A percentile compares a stretch with the other conserved stretches of the same genome.
Evolutionary conservation across 2,888 invertebrate species (phyloP).

Genomic region (Leptinotarsa tumamoca): DNA sequence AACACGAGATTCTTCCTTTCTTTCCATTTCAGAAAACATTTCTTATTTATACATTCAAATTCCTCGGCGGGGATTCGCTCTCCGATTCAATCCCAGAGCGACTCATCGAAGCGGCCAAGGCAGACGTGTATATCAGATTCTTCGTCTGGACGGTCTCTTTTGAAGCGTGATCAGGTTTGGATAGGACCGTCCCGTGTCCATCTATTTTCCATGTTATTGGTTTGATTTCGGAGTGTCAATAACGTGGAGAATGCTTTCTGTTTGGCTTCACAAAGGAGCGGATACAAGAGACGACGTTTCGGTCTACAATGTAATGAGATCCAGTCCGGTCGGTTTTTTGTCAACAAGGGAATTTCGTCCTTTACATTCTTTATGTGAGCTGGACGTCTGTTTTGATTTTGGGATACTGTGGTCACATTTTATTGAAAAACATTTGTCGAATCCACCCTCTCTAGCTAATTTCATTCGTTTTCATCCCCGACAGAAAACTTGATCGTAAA

Average conservation of each 20-base stretch:
- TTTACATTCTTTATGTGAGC: slow-evolving; percentile 8
- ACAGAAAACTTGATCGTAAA: too few relatives aligned
- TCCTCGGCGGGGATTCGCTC: slow-evolving; percentile 19
- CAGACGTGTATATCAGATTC: slow-evolving; percentile 32
- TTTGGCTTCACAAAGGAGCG: slow-evolving; percentile 58
- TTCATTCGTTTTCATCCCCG: too few relatives aligned
- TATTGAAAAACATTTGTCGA: not conserved
- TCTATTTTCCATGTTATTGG: slow-evolving; percentile 66
- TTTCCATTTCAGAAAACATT: not conserved
- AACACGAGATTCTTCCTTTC: not conserved
- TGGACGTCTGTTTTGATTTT: not conserved
- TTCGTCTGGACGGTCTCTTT: slow-evolving; percentile 49
- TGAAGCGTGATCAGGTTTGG: slow-evolving; percentile 59
- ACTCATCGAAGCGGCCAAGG: slow-evolving; percentile 31
- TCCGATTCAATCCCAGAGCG: slow-evolving; percentile 36
- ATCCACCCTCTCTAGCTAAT: too few relatives aligned
- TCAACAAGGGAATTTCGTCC: slow-evolving; percentile 8
- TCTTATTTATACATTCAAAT: not conserved
- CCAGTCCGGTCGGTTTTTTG: slow-evolving; percentile 38
- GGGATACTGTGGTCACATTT: not conserved
- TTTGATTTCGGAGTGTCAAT: slow-evolving; percentile 64
- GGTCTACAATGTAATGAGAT: slow-evolving; percentile 54
- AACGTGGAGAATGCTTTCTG: slow-evolving; percentile 56
- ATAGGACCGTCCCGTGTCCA: slow-evolving; percentile 60
- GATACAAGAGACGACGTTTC: slow-evolving; percentile 53